phyloP scores from a whole-genome alignment of 2,113 vertebrate species.

The Corvus hawaiiensis region DNA sequence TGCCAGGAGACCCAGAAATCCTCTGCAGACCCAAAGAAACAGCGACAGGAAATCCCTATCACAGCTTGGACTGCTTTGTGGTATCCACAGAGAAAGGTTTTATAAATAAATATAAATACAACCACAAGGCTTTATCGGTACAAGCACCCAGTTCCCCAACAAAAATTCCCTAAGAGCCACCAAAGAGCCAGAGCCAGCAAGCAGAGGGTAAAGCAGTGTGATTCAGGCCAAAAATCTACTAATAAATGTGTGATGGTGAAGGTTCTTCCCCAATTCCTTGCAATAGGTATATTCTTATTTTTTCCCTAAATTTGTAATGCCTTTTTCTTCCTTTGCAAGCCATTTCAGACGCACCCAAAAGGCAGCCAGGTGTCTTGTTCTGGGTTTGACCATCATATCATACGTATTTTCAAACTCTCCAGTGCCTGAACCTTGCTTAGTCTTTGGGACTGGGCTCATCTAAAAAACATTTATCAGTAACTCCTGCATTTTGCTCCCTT shows the following conservation, averaged over 20 bases:
- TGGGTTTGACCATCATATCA: not conserved
- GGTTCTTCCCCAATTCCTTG: not conserved
- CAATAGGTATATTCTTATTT: not conserved
- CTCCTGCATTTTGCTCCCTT: not conserved
- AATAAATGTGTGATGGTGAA: accelerated
- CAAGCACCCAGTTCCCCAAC: not conserved
- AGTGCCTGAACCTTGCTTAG: not conserved
- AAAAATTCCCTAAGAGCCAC: not conserved
- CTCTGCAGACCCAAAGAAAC: not conserved
- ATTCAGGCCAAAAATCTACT: not conserved
- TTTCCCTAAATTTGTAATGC: not conserved
- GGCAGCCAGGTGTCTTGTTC: not conserved
- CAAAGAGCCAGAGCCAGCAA: not conserved
- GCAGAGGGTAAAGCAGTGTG: not conserved
- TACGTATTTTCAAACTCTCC: not conserved
- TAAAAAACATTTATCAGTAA: not conserved
- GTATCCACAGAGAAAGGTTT: not conserved
- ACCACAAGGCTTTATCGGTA: not conserved
- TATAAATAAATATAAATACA: not conserved
- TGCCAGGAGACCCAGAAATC: not conserved
- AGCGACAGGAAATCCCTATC: not conserved
- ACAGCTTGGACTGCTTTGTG: not conserved
- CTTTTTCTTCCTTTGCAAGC: not conserved
- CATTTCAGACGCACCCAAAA: not conserved
- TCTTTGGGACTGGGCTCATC: not conserved